Conservation (phyloP, 2,888 invertebrate species). For the Eubasilissa splendida region DNA sequence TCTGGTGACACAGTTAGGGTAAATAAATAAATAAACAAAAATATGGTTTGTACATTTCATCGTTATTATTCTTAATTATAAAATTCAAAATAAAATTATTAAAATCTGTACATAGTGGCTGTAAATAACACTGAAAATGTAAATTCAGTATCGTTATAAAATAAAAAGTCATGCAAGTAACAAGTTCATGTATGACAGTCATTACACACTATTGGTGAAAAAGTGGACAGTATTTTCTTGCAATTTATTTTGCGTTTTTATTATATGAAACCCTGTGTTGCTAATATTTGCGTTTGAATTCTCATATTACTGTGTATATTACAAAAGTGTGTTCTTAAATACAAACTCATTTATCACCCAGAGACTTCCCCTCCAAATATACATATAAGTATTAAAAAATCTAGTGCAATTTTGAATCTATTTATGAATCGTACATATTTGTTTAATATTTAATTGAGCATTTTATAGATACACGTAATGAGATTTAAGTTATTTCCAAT, state of each 20-base stretch:
- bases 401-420: conserved; percentile 51
- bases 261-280: conserved; percentile 46
- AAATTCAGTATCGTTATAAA: conserved; percentile 49
- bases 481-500: conserved; percentile 32
- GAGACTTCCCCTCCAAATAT: conserved; percentile 32
- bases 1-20: not conserved
- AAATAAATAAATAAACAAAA: conserved; percentile 26
- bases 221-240: conserved; percentile 10
- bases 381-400: conserved; percentile 50
- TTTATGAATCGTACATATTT: conserved; percentile 46
- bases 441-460: conserved; percentile 57
- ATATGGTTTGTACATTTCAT: conserved; percentile 57
- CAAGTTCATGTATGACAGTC: conserved; percentile 43
- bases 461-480: conserved; percentile 50
- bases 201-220: conserved; percentile 40
- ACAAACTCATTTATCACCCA: conserved; percentile 45
- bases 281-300: conserved; percentile 30
- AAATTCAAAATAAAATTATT: conserved; percentile 51
- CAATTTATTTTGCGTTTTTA: conserved; percentile 17
- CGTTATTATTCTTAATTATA: conserved; percentile 57
- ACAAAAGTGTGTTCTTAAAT: not conserved
- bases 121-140: conserved; percentile 54
- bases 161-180: conserved; percentile 46
- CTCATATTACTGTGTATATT: conserved; percentile 32
- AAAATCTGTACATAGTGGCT: conserved; percentile 58